Base-by-base conservation (phyloP, 2,797 vertebrate species). In the Acanthis flammea region DNA sequence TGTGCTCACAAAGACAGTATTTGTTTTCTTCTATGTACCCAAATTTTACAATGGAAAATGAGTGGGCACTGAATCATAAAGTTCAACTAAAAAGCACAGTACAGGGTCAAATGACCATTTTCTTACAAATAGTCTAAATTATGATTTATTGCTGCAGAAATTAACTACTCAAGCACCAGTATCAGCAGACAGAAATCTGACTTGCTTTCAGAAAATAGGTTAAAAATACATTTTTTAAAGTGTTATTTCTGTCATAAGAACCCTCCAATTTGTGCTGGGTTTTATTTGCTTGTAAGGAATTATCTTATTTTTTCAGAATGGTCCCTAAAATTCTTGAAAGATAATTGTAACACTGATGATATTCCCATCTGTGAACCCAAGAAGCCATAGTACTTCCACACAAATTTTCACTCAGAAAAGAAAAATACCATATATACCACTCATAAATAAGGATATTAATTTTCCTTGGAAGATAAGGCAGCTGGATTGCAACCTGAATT, bases 21-120 rank as follows among this genome's bases (percentile, higher is more conserved):
- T 86, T 82, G 19, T 70, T 89, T 87, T 91, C 28, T 51, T 79
- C 31, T 70, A 24, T 31, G 28, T 58, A 76, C 19, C 5, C 8
- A 75, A 88, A 54, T 66, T 93, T 82, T 82, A 75, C 33, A 70
- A 33, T 66, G 19, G 76, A 81, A 87, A 78, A 68, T 50, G 27
- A 33, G 5, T 31, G 58, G 9, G 8, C 30, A 50, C 4, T 65
- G 61, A 80, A 75, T 65, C 27, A 28, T n/a, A 19, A 82, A 70
- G 35, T 76, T 94, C 44, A 88, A 25, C 3, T 47, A 33, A 50
- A 88, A 90, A 23, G 6, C 23, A 78, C 22, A 11, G 5, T 53
- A 63, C 21, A 57, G 30, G 27, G 48, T 65, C 39, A 76, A 83
- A 24, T 39, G 21, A 67, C 12, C 24, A 37, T 42, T 27, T 79